Base-by-base conservation (phyloP, 2,888 invertebrate genomes). In the Ichneumon xanthorius region DNA sequence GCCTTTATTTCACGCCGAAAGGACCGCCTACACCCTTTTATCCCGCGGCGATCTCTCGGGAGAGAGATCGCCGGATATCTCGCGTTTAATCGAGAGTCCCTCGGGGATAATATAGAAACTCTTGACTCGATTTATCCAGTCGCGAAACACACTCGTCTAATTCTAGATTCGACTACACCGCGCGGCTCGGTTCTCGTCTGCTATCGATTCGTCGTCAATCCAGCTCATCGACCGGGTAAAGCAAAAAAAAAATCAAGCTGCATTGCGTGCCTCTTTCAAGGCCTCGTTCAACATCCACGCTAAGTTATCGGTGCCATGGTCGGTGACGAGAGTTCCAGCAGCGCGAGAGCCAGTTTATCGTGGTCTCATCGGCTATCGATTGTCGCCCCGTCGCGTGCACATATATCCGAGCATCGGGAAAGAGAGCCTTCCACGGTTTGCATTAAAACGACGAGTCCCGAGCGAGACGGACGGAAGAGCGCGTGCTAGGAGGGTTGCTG, bases 401-500 rank as follows among this genome's bases (percentile, higher is more conserved):
- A 68, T 72, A 45, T 79, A 77, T 37, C 72, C 58, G 22, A 26
- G 76, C 73, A 78, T 80, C 80, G 61, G 65, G 71, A 68, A 48
- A 65, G 40, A 65, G 40, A 77, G 30, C 63, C 76, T 82, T 73
- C 50, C 72, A 75, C 78, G 73, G 50, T 79, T 81, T 81, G 88
- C 89, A 89, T 91, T 90, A 91, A 91, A 90, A 87, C 88, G 89
- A 91, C 89, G 90, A 91, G 89, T 88, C 88, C 40, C 53, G 77
- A 84, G 67, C 26, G 76, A 80, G 80, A 73, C 45, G 55, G 75
- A 40, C 61, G 19, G 26, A 37, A 65, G 58, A 50, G 67, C 30
- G 65, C 55, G 22, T 50, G 33, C 22, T 76, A 50, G 33, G 26
- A 55, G 26, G 37, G 30, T 71, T 16, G 65, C 30, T 68, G 16